Conservation (phyloP, 2,113 vertebrate genomes). For the Mormoops blainvillei region DNA sequence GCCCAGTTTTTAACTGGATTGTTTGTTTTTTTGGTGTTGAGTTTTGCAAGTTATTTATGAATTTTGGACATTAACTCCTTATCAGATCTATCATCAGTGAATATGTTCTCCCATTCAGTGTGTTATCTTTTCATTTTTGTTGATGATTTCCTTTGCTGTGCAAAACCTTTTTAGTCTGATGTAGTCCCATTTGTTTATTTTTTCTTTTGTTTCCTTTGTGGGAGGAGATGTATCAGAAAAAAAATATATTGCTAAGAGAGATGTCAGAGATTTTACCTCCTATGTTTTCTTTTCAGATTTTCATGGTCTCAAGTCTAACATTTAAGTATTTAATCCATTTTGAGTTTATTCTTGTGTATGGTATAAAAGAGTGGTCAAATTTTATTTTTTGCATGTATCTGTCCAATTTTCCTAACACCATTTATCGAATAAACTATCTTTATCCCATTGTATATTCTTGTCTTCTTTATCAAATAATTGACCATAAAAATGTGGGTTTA, state of each 20-base stretch:
- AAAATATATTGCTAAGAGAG: not conserved
- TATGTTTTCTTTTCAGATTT: not conserved
- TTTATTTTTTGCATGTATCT: not conserved
- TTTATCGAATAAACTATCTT: not conserved
- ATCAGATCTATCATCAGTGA: not conserved
- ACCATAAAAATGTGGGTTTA: not conserved
- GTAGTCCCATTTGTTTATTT: not conserved
- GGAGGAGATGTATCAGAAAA: not conserved
- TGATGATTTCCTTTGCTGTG: not conserved
- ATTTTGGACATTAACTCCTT: not conserved
- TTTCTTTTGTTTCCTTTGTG: not conserved
- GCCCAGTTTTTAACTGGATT: not conserved
- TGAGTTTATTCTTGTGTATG: not conserved
- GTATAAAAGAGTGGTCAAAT: not conserved
- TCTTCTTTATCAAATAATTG: not conserved
- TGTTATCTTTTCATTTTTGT: not conserved
- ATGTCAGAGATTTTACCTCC: not conserved
- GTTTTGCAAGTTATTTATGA: not conserved
- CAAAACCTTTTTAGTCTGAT: not conserved
- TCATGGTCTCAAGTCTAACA: not conserved
- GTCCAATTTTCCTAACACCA: not conserved
- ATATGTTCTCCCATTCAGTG: not conserved
- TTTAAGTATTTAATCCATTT: not conserved
- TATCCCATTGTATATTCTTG: not conserved
- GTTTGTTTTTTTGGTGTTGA: not conserved